A percentile compares a stretch with the other conserved stretches of the same genome.
These are phyloP conservation scores for Xestia xanthographa DNA, from an alignment of 2,888 invertebrate genomes.

Conservation along the genomic window DNA sequence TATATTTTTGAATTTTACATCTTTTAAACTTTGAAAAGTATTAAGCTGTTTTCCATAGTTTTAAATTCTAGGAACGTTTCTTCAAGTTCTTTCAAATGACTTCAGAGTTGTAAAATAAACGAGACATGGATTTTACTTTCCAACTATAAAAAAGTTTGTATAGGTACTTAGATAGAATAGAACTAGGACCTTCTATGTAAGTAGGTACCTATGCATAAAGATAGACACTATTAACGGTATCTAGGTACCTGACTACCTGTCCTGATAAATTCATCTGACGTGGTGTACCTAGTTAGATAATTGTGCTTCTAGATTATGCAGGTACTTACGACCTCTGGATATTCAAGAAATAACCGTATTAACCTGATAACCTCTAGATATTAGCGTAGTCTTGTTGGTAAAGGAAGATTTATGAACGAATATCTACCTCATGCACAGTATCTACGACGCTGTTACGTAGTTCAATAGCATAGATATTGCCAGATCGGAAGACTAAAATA, in stretches of 20 bases:
- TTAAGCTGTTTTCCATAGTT: constrained; percentile 5
- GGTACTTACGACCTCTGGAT: neutral
- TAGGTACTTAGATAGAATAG: neutral
- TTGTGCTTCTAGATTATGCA: neutral
- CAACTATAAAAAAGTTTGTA: constrained; percentile 16
- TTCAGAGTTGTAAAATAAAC: constrained; percentile 21
- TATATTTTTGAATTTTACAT: neutral
- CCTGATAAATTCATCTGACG: neutral
- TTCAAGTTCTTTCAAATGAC: constrained; percentile 15
- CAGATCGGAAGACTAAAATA: no score
- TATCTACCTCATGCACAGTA: neutral
- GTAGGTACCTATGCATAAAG: neutral
- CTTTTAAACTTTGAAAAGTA: neutral
- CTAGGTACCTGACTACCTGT: neutral
- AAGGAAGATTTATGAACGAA: neutral
- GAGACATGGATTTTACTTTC: constrained; percentile 8
- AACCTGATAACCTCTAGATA: neutral
- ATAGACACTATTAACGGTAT: neutral
- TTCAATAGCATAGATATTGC: no score
- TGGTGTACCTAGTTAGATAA: neutral
- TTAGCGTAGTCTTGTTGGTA: neutral
- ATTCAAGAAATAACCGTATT: neutral
- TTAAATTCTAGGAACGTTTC: constrained; percentile 18
- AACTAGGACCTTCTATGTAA: neutral
- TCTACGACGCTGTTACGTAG: no score